Evolutionary conservation across 2,797 vertebrate species (phyloP), one percentile per base, ranked within the genome.

Genomic region (Molossus molossus): DNA sequence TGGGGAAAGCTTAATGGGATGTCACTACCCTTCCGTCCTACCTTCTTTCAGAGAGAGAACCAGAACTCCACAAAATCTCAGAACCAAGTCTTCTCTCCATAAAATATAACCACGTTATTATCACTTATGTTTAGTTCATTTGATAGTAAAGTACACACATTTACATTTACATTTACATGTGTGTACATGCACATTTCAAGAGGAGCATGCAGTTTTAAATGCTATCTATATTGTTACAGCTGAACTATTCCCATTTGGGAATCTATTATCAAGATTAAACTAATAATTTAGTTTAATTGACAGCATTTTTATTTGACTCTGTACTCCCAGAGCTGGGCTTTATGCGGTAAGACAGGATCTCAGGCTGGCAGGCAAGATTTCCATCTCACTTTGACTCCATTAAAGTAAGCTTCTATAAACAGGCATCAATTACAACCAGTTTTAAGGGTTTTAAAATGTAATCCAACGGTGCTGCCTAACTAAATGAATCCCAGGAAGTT

Each of bases 371-470:
- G 91, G 93, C 64, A 65, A 95, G 94, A 96, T 98, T 98, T 98
- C 98, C 96, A 96, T 98, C 98, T 98, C 96, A 88, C 94, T 79
- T 98, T 97, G 97, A 98, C 98, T 98, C 98, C 98, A 98, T 98
- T 98, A 98, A 98, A 98, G 98, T 98, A 97, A 98, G 98, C 98
- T 98, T 98, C 98, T 98, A 98, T 98, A 98, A 99, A 98, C 98
- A 98, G 98, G 98, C 98, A 98, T 99, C 98, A 99, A 98, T 99
- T 99, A 99, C 98, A 98, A 98, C 98, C 97, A 98, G 98, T 99
- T 99, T 98, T 98, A 98, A 98, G 97, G 98, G 98, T 96, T 98
- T 98, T 98, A 98, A 98, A 99, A 98, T 98, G 98, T 99, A 98
- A 99, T 98, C 98, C 98, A 98, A 96, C 98, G 98, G 98, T 98